Conservation (phyloP, 2,888 invertebrate species). For the Villa cingulata region DNA sequence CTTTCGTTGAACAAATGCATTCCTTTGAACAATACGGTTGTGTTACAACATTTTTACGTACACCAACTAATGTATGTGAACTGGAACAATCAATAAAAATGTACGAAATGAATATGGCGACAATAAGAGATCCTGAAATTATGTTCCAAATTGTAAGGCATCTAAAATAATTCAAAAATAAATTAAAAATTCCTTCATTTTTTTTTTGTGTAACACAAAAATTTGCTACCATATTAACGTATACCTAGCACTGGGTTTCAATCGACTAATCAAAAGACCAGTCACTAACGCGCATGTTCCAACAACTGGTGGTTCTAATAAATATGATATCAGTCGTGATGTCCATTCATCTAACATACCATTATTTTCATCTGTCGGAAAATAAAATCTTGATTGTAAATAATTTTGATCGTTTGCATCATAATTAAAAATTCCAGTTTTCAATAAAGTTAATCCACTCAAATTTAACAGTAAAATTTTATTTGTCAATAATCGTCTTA, state of each 20-base stretch:
- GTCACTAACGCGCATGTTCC: slow-evolving; percentile 39
- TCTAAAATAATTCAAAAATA: slow-evolving; percentile 15
- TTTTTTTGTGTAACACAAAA: no score
- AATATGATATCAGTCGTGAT: slow-evolving; percentile 38
- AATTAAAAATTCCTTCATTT: neutral
- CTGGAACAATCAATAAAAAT: slow-evolving; percentile 38
- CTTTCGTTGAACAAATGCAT: slow-evolving; percentile 39
- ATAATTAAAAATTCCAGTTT: slow-evolving; percentile 43
- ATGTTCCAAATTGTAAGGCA: slow-evolving; percentile 40
- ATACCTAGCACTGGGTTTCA: slow-evolving; percentile 38
- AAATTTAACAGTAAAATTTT: slow-evolving; percentile 41
- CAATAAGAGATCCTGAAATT: slow-evolving; percentile 32
- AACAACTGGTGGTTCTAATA: slow-evolving; percentile 44
- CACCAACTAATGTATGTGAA: slow-evolving; percentile 37
- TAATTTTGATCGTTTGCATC: slow-evolving; percentile 41
- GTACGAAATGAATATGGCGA: slow-evolving; percentile 35
- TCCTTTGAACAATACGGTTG: slow-evolving; percentile 41
- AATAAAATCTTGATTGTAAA: slow-evolving; percentile 44
- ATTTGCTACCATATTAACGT: neutral
- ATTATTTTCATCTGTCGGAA: slow-evolving; percentile 38
- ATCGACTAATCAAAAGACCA: slow-evolving; percentile 42
- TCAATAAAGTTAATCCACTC: slow-evolving; percentile 38
- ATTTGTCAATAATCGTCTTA: slow-evolving; percentile 41
- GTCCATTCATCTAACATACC: slow-evolving; percentile 42
- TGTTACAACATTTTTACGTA: slow-evolving; percentile 33